A percentile compares a stretch with the other conserved stretches of the same genome.
Conservation (phyloP, 2,797 vertebrate genomes). For the Lepus oiostolus region DNA sequence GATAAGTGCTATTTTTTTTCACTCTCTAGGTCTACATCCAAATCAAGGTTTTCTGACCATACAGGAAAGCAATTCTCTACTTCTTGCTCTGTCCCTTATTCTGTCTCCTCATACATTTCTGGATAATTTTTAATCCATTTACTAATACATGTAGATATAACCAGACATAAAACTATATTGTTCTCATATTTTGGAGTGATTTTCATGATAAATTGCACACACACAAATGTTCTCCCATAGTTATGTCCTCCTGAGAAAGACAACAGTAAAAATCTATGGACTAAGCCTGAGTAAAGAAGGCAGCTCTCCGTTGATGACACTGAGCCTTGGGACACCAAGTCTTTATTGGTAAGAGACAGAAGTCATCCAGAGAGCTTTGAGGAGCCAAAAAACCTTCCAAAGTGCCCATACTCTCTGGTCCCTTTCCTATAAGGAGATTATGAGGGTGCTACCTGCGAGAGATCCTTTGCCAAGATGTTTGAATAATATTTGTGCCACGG, state of each 20-base stretch:
- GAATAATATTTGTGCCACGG: neutral
- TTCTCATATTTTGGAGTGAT: constrained; percentile 1
- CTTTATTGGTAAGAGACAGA: neutral
- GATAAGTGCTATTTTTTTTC: neutral
- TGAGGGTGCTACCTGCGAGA: neutral
- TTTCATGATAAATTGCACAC: neutral
- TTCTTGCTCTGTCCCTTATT: neutral
- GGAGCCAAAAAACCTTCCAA: neutral
- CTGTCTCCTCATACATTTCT: neutral
- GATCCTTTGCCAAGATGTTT: neutral
- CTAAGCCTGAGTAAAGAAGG: neutral
- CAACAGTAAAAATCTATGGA: neutral
- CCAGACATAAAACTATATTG: neutral
- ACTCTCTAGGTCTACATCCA: neutral
- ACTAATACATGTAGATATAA: neutral
- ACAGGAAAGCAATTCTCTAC: neutral
- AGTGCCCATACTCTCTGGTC: neutral
- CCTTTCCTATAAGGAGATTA: neutral
- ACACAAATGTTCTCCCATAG: neutral
- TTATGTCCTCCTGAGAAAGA: neutral
- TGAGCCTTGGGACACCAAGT: neutral
- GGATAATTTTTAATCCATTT: neutral
- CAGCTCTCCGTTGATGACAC: neutral
- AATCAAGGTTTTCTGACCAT: neutral
- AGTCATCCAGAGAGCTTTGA: neutral